Conservation (phyloP, 2,797 vertebrate genomes). For the Columba guinea region DNA sequence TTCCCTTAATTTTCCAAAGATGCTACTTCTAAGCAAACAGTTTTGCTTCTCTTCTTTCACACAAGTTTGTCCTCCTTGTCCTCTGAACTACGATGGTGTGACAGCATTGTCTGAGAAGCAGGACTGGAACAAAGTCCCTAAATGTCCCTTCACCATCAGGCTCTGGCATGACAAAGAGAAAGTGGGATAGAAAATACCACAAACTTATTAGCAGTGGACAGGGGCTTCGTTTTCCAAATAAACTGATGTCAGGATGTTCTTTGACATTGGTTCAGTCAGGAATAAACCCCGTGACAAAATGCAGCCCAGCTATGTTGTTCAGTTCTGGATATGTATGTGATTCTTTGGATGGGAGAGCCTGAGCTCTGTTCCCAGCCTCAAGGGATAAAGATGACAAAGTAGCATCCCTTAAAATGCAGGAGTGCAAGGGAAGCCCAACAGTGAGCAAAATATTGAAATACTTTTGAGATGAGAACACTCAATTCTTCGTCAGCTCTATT, state of each 20-base stretch:
- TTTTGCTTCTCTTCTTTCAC: not conserved
- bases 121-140: not conserved
- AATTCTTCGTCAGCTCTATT: not conserved
- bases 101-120: not conserved
- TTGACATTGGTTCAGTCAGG: not conserved
- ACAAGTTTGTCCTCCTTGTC: not conserved
- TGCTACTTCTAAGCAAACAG: not conserved
- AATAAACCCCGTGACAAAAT: not conserved
- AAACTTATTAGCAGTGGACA: fast-evolving
- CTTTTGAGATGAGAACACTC: not conserved
- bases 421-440: not conserved
- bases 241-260: not conserved
- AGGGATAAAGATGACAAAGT: not conserved
- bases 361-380: not conserved
- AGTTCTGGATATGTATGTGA: not conserved
- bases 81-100: not conserved
- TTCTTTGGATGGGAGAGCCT: not conserved
- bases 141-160: not conserved
- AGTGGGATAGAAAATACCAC: not conserved
- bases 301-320: not conserved
- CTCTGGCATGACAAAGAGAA: not conserved
- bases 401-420: not conserved
- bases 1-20: not conserved
- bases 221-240: not conserved
- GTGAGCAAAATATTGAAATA: not conserved